Evolutionary conservation across 1,140 invertebrate species (phyloP).

Genomic region (Monochamus saltuarius): DNA sequence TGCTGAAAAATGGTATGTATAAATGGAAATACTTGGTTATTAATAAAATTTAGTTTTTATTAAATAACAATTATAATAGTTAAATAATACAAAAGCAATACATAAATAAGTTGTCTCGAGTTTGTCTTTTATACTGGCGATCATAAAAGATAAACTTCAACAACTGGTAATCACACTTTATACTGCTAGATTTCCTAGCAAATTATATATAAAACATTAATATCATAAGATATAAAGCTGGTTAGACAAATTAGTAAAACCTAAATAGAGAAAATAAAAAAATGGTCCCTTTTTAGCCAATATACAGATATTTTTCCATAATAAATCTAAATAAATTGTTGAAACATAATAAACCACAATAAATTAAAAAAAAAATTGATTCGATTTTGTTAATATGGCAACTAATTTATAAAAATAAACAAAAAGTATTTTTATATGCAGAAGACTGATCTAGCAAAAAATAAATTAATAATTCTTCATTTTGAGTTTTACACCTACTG

Average conservation of each 20-base stretch:
- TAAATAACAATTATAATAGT: slow-evolving; percentile 40
- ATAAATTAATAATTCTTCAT: not conserved
- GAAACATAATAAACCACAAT: slow-evolving; percentile 26
- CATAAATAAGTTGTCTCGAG: slow-evolving; percentile 34
- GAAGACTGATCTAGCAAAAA: not conserved
- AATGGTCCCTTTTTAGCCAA: slow-evolving; percentile 45
- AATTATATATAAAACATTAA: slow-evolving; percentile 27
- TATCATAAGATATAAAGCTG: slow-evolving; percentile 32
- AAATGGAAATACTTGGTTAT: slow-evolving; percentile 2
- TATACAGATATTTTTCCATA: slow-evolving; percentile 30
- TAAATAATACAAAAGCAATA: slow-evolving; percentile 47
- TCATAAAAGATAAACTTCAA: slow-evolving; percentile 35
- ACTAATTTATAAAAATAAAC: slow-evolving; percentile 36
- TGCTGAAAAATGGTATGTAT: not conserved
- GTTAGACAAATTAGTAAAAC: slow-evolving; percentile 46
- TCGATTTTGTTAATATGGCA: slow-evolving; percentile 40
- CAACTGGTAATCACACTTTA: slow-evolving; percentile 43
- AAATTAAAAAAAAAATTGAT: slow-evolving; percentile 37
- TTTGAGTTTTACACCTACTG: slow-evolving; percentile 7
- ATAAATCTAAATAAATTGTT: slow-evolving; percentile 27
- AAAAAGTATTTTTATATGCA: slow-evolving; percentile 1
- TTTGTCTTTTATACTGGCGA: slow-evolving; percentile 42
- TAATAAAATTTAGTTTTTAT: slow-evolving; percentile 48
- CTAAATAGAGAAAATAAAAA: slow-evolving; percentile 36
- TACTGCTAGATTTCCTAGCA: slow-evolving; percentile 28